A percentile compares a stretch with the other conserved stretches of the same genome.
Evolutionary conservation across 2,113 vertebrate species (phyloP).

Genomic region (Gymnogyps californianus): DNA sequence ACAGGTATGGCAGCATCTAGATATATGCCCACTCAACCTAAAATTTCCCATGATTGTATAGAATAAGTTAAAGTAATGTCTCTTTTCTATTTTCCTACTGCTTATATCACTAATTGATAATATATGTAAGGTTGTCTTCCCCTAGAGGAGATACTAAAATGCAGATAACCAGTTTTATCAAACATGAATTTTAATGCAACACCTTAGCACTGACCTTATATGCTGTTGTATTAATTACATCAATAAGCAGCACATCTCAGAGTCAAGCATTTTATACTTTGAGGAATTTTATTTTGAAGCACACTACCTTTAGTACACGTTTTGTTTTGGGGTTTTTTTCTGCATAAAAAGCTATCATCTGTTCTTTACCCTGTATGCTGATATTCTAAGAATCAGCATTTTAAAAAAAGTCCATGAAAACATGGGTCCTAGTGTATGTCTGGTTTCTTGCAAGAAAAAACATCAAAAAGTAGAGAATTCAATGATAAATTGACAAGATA

Average conservation of each 20-base stretch:
- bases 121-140: neutral
- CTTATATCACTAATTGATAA: neutral
- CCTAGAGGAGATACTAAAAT: neutral
- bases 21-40: neutral
- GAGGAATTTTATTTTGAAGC: neutral
- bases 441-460: neutral
- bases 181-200: neutral
- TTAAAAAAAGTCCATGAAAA: neutral
- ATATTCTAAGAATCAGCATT: neutral
- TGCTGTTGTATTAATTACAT: neutral
- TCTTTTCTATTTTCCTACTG: neutral
- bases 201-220: neutral
- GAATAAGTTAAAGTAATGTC: neutral
- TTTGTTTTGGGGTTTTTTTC: neutral
- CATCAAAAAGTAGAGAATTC: neutral
- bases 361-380: neutral
- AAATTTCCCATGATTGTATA: neutral
- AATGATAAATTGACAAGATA: neutral
- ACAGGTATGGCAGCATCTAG: neutral
- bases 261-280: neutral
- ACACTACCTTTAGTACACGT: neutral
- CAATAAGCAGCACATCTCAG: neutral
- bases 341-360: neutral
- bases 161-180: neutral
- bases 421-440: fast-evolving